phyloP scores from a whole-genome alignment of 1,140 invertebrate genomes.

The Nasonia giraulti region DNA sequence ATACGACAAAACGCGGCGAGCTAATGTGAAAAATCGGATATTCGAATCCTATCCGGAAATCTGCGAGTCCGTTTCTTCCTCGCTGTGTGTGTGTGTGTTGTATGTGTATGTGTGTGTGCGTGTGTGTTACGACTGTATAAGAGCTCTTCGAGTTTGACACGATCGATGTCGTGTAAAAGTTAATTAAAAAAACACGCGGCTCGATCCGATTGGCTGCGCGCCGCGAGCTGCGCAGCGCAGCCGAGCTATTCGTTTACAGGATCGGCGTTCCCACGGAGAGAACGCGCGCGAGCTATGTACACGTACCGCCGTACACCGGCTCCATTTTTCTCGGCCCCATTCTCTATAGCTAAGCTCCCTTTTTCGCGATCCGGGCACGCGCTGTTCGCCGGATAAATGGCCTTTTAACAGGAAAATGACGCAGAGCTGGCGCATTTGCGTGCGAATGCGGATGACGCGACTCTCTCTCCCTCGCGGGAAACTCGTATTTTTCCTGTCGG shows the following conservation, averaged over 20 bases:
- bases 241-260: conserved; percentile 10
- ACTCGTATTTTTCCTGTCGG: not conserved
- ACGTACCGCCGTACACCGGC: not conserved
- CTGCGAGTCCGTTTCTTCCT: not conserved
- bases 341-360: not conserved
- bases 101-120: not conserved
- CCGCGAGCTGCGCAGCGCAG: too few species aligned
- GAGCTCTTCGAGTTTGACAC: conserved; percentile 7
- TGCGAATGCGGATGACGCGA: not conserved
- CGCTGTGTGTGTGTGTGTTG: not conserved
- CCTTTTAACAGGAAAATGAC: too few species aligned
- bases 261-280: not conserved
- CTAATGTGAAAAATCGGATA: too few species aligned
- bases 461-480: not conserved
- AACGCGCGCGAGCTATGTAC: not conserved
- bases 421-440: too few species aligned
- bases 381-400: too few species aligned
- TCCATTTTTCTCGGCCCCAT: not conserved
- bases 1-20: too few species aligned
- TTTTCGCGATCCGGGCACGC: not conserved
- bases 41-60: too few species aligned
- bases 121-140: conserved; percentile 11
- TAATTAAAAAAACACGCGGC: conserved; percentile 18
- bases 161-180: conserved; percentile 28
- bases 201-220: conserved; percentile 17